phyloP scores from a whole-genome alignment of 2,888 invertebrate species.

The Clepsis dumicolana region DNA sequence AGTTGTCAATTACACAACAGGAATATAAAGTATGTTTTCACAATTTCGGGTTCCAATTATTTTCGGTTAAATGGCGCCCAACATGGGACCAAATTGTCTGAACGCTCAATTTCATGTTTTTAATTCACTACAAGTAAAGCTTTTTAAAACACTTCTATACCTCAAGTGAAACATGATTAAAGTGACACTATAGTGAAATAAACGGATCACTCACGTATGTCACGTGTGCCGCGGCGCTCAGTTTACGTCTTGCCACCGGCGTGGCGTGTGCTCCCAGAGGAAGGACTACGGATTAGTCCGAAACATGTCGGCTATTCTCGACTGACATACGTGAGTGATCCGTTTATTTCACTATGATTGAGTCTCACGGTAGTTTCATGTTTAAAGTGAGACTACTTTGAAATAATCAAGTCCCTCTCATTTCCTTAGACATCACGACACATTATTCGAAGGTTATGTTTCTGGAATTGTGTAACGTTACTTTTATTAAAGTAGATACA shows the following conservation, averaged over 20 bases:
- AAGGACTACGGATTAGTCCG: too few species aligned
- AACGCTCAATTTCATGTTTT: neutral
- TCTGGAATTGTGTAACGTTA: constrained; percentile 29
- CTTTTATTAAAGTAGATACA: constrained; percentile 40
- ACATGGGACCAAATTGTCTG: neutral
- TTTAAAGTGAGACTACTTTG: neutral
- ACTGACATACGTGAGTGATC: too few species aligned
- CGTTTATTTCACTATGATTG: too few species aligned
- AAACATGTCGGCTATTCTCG: too few species aligned
- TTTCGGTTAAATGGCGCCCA: constrained; percentile 8
- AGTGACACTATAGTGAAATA: neutral
- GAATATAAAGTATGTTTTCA: neutral
- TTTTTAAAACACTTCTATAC: neutral
- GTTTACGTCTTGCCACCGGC: too few species aligned
- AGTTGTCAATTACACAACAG: neutral
- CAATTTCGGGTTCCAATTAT: neutral
- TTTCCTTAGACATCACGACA: neutral
- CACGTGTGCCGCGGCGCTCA: too few species aligned
- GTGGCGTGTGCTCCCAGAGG: too few species aligned
- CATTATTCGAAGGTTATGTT: neutral
- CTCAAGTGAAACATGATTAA: too few species aligned
- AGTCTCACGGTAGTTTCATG: too few species aligned
- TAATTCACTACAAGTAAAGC: neutral
- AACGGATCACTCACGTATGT: neutral
- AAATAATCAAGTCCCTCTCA: constrained; percentile 9